Base-by-base conservation (phyloP, 2,888 invertebrate species). In the Caenorhabditis imperialis region DNA sequence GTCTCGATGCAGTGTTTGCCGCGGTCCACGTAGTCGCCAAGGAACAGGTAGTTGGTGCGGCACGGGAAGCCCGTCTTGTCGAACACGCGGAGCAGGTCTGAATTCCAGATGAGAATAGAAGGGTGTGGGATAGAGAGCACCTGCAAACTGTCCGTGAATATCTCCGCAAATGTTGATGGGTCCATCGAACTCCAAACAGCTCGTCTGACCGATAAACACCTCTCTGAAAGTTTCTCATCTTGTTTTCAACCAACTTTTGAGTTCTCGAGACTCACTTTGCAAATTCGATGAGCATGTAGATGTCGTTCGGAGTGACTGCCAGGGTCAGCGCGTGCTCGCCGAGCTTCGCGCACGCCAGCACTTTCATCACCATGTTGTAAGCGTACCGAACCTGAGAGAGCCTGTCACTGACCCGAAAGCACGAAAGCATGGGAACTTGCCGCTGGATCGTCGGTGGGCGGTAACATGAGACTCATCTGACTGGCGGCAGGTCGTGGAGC, bases 131-230 rank as follows among this genome's bases (percentile, higher is more conserved):
- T n/a, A n/a, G n/a, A 22, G 18, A 42, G 40, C 8, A 45, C 81
- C 78, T 27, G 61, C 61, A 53, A 73, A 83, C 60, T 84, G 84
- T 14, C 83, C 84, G 58, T 84, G 84, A n/a, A 74, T 82, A 57
- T 84, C 84, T 16, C 84, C 84, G 47, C 84, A 84, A n/a, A 84
- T 62, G 22, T 77, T 67, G n/a, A 84, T 58, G 8, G 84, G 81
- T 18, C 79, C 70, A n/a, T 77, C 75, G 8, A 83, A 40, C 58
- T 84, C 84, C n/a, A 84, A 30, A 20, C 60, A 48, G 5, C 45
- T 35, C 5, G 65, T 40, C 20, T 73, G 73, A 4, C 18, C 6
- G 27, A 27, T 48, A 54, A 73, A 73, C 1, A 73, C 10, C 5
- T 12, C 27, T 51, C 72, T 72, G 55, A 20, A 71, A 35, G 12